phyloP scores from a whole-genome alignment of 2,113 vertebrate genomes.

The Rhodinocichla rosea region DNA sequence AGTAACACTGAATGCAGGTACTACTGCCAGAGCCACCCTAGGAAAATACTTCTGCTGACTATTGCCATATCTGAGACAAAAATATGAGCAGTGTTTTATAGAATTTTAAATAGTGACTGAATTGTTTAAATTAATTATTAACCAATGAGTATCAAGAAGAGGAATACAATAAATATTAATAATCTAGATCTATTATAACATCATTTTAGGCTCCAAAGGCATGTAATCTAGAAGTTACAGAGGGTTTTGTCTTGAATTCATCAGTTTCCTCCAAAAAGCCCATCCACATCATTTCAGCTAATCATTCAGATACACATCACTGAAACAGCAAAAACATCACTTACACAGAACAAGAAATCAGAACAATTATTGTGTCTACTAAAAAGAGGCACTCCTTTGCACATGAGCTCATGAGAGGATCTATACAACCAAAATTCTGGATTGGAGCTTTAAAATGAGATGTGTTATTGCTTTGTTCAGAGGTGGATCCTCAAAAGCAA shows the following conservation, averaged over 20 bases:
- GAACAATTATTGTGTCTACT: neutral
- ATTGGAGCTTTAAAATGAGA: neutral
- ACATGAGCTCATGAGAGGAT: fast-evolving
- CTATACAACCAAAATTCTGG: neutral
- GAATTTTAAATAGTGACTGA: neutral
- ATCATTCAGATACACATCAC: neutral
- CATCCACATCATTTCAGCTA: neutral
- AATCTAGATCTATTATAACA: neutral
- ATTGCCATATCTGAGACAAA: neutral
- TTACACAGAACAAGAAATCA: neutral
- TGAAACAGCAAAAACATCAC: neutral
- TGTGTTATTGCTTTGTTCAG: neutral
- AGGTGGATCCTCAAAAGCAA: neutral
- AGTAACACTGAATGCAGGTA: neutral
- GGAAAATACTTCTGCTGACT: neutral
- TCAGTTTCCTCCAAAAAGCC: neutral
- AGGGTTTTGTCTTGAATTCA: neutral
- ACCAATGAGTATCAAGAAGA: neutral
- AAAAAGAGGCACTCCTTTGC: neutral
- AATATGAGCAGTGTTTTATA: neutral
- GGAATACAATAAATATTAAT: neutral
- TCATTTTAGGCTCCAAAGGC: neutral
- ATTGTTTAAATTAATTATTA: neutral
- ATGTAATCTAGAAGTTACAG: neutral
- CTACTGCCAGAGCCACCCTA: neutral